Conservation (phyloP, 2,797 vertebrate species). For the Podarcis siculus region DNA sequence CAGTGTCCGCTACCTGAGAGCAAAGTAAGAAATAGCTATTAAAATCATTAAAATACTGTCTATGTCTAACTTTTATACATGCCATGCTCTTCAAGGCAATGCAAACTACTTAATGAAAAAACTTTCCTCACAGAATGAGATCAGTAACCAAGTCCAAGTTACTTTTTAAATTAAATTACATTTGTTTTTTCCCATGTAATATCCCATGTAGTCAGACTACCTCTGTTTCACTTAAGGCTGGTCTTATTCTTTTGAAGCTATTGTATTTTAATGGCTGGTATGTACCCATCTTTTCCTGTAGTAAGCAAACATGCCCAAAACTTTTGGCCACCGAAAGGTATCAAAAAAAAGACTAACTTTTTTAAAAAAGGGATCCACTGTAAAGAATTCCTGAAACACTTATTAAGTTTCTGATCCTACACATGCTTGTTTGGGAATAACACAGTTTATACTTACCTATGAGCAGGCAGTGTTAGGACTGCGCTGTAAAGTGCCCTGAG, state of each 20-base stretch:
- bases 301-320: not conserved
- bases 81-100: not conserved
- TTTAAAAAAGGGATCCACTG: constrained; percentile 10
- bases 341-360: not conserved
- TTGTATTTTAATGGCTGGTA: not conserved
- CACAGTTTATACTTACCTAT: not conserved
- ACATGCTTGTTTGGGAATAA: not conserved
- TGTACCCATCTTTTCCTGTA: not conserved
- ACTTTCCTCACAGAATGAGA: not conserved
- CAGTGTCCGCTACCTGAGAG: constrained; percentile 51
- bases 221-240: constrained; percentile 13
- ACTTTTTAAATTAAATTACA: not conserved
- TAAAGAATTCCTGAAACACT: not conserved
- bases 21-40: constrained; percentile 5
- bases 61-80: not conserved
- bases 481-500: too few species aligned
- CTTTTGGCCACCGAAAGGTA: not conserved
- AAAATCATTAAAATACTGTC: not conserved
- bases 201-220: not conserved
- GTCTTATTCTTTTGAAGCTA: not conserved
- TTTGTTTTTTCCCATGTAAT: not conserved
- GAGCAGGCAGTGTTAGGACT: not conserved
- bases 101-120: not conserved
- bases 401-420: not conserved
- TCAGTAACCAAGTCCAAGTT: not conserved